Conservation (phyloP, 2,113 vertebrate species). For the Mormyrus iriodes region DNA sequence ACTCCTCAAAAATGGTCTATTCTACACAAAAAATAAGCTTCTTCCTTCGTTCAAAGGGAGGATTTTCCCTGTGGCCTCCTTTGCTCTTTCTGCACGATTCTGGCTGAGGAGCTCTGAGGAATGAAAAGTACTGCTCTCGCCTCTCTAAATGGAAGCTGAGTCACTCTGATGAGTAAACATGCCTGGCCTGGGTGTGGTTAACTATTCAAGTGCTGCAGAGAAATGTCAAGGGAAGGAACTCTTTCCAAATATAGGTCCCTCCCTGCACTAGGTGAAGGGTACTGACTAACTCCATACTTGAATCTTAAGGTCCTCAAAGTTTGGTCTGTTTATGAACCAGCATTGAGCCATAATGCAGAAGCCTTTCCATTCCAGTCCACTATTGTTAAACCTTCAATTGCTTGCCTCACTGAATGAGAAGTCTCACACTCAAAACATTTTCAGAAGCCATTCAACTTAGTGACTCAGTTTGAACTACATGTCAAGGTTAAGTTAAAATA, state of each 20-base stretch:
- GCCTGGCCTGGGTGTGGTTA: not conserved
- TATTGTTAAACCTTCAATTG: not conserved
- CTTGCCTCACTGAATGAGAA: not conserved
- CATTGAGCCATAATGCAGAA: not conserved
- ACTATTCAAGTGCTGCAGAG: not conserved
- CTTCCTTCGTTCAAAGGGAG: not conserved
- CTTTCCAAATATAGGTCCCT: not conserved
- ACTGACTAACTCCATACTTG: not conserved
- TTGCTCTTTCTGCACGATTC: not conserved
- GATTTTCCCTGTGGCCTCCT: not conserved
- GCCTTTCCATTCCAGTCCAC: not conserved
- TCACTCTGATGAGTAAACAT: conserved; percentile 5
- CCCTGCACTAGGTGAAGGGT: not conserved
- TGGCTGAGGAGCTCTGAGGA: not conserved
- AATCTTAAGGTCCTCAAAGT: not conserved
- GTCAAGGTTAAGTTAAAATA: not conserved
- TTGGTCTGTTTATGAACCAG: not conserved
- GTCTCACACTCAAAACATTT: not conserved
- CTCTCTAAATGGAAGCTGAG: not conserved
- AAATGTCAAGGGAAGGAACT: not conserved
- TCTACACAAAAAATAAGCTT: not conserved
- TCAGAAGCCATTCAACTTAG: not conserved
- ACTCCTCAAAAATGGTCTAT: not conserved
- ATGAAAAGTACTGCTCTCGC: not conserved
- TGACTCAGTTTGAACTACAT: not conserved